These are phyloP conservation scores for Chrysopa pallens DNA, from an alignment of 1,140 invertebrate species.

Conservation along the genomic window DNA sequence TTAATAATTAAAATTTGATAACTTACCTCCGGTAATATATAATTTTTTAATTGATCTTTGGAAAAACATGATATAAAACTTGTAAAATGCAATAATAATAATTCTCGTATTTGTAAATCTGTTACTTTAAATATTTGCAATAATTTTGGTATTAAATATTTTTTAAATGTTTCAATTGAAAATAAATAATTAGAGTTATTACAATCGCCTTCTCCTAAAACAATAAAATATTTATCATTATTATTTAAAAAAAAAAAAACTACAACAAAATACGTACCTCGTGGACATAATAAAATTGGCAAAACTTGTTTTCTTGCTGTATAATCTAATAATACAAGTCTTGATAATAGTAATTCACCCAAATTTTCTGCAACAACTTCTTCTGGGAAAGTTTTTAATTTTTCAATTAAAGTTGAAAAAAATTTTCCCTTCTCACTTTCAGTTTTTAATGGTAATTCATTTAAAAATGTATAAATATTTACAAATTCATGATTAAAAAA, in stretches of 20 bases:
- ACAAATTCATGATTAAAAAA: constrained; percentile 74
- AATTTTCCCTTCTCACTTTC: constrained; percentile 57
- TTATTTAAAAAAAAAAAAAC: not conserved
- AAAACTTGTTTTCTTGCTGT: constrained; percentile 56
- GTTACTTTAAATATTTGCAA: constrained; percentile 58
- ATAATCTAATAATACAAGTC: constrained; percentile 62
- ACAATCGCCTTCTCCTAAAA: constrained; percentile 25
- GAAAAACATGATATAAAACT: constrained; percentile 49
- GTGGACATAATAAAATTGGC: constrained; percentile 52
- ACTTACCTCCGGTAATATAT: constrained; percentile 51
- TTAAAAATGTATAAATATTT: constrained; percentile 58
- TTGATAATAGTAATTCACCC: constrained; percentile 50
- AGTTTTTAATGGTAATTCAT: constrained; percentile 59
- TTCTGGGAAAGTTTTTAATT: constrained; percentile 51
- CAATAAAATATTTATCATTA: constrained; percentile 5
- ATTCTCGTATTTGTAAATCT: constrained; percentile 50
- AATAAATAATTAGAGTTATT: constrained; percentile 29
- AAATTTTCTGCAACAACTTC: constrained; percentile 60
- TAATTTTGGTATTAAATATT: constrained; percentile 49
- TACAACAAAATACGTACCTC: constrained; percentile 18
- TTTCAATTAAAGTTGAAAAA: constrained; percentile 42
- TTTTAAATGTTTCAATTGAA: constrained; percentile 40
- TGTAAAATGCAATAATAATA: constrained; percentile 51
- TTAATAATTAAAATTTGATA: not conserved
- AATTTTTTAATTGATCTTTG: constrained; percentile 43